Evolutionary conservation across 2,888 invertebrate species (phyloP), one percentile per base, ranked within the genome.

Genomic region (Drosophila quinaria): DNA sequence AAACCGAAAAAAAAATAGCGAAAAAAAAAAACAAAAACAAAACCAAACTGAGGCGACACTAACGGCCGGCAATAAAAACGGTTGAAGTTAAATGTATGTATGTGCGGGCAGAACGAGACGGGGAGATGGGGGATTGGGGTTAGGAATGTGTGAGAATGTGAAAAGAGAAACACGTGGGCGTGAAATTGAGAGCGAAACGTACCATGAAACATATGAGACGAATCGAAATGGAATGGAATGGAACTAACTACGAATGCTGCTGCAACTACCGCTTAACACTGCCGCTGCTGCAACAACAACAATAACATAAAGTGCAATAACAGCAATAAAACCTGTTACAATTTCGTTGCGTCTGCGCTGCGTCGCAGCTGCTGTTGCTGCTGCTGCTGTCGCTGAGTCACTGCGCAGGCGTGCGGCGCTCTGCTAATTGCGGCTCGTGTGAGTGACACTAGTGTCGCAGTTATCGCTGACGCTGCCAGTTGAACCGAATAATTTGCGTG

Each of bases 401-500:
- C 61, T 47, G 71, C 83, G 80, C 80, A 83, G 87, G 76, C 84
- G 76, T 83, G 89, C 84, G 87, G 59, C 70, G 74, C 70, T 89
- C 67, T 71, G 84, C 72, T 87, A 87, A 84, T 87, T 81, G 80
- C 49, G 54, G 41, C 65, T 77, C 75, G 89, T 85, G 89, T 85
- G 86, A 86, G 80, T 86, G 86, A 89, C 89, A 86, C 89, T 74
- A 70, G 80, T 11, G 56, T 37, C 46, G 74, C 47, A 37, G 66
- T 47, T 15, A n/a, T n/a, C 56, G 46, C 39, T 29, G 63, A 37
- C 61, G 55, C 46, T 47, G 41, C 44, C 31, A 51, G 62, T 60
- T 79, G 81, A 88, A 78, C 70, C 81, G 66, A 75, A 87, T 78
- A 82, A 87, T 87, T 89, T 87, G 82, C 86, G 89, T 86, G 59